Evolutionary conservation across 2,113 vertebrate species (phyloP), one percentile per base, ranked within the genome.

Genomic region (Pipa parva): DNA sequence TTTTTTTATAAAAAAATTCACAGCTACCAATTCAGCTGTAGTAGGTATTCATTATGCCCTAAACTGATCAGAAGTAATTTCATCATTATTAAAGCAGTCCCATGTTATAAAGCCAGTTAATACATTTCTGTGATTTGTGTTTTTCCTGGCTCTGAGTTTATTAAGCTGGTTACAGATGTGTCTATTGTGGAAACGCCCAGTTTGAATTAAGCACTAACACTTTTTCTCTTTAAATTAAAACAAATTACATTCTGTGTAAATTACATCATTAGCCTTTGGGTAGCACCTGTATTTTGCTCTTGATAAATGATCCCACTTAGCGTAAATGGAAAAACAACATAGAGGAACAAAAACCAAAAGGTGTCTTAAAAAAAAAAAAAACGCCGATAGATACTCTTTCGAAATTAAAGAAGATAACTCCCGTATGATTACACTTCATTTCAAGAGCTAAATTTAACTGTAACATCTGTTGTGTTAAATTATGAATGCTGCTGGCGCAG

Each of bases 381-480:
- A 31, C 21, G 25, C 18, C 15, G 24, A 52, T 36, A n/a, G 26
- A 22, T 27, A 8, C 7, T 46, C n/a, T 27, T n/a, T 39, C 39
- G 21, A 20, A n/a, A 54, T 8, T 6, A 31, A 17, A 50, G 8
- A 10, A 21, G 46, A 49, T 18, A 25, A 15, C 7, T 52, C 48
- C 24, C 29, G 13, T 8, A 26, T 39, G 31, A 37, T 25, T 52
- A 18, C 15, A 27, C 12, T 42, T 39, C 18, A 42, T 56, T 55
- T 26, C 26, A 2, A 48, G 8, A 27, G 27, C 51, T 58, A 66
- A 49, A 33, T 48, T n/a, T 66, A 57, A 58, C 54, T 48, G 37
- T 24, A 57, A 56, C 63, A 65, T 65, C 51, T 57, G 63, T 37
- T 33, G 50, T 54, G 37, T 56, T 7, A 29, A 42, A n/a, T 20